A percentile compares a stretch with the other conserved stretches of the same genome.
phyloP scores from a whole-genome alignment of 2,797 vertebrate species.

The Moxostoma hubbsi region DNA sequence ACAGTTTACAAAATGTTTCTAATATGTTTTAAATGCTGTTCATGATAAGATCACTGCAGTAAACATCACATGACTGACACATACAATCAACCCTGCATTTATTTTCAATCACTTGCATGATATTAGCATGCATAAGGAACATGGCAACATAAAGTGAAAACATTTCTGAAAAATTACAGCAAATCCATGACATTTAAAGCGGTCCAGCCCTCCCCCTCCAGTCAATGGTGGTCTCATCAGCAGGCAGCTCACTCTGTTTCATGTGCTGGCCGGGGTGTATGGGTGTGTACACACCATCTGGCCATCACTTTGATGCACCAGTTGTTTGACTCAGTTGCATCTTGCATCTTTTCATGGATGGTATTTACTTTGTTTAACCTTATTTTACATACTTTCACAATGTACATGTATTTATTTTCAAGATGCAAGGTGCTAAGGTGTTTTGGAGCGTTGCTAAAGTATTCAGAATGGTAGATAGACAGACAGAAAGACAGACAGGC shows the following conservation, averaged over 20 bases:
- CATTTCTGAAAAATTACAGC: neutral
- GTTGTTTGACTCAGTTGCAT: slow-evolving; percentile 17
- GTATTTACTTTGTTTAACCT: neutral
- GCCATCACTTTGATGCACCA: slow-evolving; percentile 27
- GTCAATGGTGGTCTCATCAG: slow-evolving; percentile 26
- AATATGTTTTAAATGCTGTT: neutral
- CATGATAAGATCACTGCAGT: too few species aligned
- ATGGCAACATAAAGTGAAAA: neutral
- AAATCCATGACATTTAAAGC: slow-evolving; percentile 10
- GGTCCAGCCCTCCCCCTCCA: neutral
- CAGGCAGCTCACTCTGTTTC: neutral
- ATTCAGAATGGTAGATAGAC: too few species aligned
- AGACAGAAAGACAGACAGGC: too few species aligned
- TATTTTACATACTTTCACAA: too few species aligned
- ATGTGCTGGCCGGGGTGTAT: slow-evolving; percentile 26
- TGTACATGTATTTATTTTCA: too few species aligned
- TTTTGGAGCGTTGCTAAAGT: neutral
- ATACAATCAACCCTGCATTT: neutral
- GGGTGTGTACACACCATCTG: slow-evolving; percentile 42
- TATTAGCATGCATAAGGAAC: neutral
- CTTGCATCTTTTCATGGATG: slow-evolving; percentile 11
- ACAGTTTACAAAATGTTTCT: too few species aligned
- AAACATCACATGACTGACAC: too few species aligned
- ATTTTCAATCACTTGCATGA: neutral
- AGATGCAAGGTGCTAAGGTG: neutral